A percentile compares a stretch with the other conserved stretches of the same genome.
Conservation (phyloP, 2,113 vertebrate genomes). For the Forbesichthys papilliferus region DNA sequence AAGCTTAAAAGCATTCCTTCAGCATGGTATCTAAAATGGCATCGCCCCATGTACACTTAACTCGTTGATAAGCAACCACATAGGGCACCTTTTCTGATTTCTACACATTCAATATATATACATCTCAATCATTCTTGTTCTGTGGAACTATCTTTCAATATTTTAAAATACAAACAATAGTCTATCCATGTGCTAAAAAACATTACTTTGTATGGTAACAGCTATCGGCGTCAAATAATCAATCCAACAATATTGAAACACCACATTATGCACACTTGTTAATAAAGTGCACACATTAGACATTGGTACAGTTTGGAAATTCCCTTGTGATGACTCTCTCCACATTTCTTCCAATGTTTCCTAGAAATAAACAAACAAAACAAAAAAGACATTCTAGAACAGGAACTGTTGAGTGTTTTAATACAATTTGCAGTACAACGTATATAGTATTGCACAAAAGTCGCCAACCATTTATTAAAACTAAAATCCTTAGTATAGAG, state of each 20-base stretch:
- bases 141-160: constrained; percentile 21
- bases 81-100: constrained; percentile 28
- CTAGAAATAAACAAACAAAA: constrained; percentile 70
- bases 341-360: constrained; percentile 85
- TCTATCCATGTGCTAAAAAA: constrained; percentile 46
- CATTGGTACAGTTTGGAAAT: constrained; percentile 97
- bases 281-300: constrained; percentile 77
- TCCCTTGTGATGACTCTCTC: constrained; percentile 90
- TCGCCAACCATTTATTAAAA: no score
- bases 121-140: constrained; percentile 22
- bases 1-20: constrained; percentile 43
- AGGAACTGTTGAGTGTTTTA: constrained; percentile 8
- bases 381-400: constrained; percentile 11
- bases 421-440: constrained; percentile 13
- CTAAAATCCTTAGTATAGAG: no score
- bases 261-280: constrained; percentile 50
- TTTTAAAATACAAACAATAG: constrained; percentile 39
- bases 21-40: constrained; percentile 22
- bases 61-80: constrained; percentile 29
- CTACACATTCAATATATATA: constrained; percentile 44
- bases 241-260: constrained; percentile 34
- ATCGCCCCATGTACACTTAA: constrained; percentile 13
- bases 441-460: background rate
- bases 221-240: constrained; percentile 41
- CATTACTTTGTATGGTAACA: constrained; percentile 43